These are phyloP conservation scores for Egretta garzetta DNA, from an alignment of 2,113 vertebrate species.

Conservation along the genomic window DNA sequence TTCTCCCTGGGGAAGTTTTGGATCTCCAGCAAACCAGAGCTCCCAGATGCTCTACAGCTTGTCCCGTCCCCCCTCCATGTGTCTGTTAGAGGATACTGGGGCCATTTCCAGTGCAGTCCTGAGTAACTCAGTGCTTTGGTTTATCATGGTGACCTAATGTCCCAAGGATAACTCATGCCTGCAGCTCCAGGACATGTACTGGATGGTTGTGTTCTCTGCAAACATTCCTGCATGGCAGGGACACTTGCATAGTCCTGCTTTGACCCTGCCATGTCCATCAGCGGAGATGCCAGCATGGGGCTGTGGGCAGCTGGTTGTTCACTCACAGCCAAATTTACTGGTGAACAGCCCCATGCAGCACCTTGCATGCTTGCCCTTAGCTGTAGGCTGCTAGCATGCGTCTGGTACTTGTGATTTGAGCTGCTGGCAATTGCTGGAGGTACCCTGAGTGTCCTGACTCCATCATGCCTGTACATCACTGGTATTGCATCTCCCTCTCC, in stretches of 20 bases:
- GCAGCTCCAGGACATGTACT: background rate
- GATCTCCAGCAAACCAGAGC: background rate
- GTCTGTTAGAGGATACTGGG: background rate
- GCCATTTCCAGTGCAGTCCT: background rate
- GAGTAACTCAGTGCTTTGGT: background rate
- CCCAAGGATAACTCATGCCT: background rate
- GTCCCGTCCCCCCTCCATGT: background rate
- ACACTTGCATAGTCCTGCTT: background rate
- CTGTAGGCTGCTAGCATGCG: background rate
- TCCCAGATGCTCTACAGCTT: background rate
- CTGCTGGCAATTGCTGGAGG: fast-evolving
- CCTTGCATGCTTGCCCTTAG: background rate
- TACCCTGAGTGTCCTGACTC: background rate
- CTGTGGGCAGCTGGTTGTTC: background rate
- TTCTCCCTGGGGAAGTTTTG: background rate
- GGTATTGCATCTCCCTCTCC: background rate
- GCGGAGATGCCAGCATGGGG: background rate
- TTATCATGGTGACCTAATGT: background rate
- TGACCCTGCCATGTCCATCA: fast-evolving
- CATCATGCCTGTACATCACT: fast-evolving
- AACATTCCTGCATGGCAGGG: background rate
- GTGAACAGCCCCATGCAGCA: background rate
- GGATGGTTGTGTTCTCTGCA: background rate
- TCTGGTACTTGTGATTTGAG: no score
- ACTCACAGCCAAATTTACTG: background rate